phyloP scores from a whole-genome alignment of 2,888 invertebrate species.

The Helobdella robusta region DNA sequence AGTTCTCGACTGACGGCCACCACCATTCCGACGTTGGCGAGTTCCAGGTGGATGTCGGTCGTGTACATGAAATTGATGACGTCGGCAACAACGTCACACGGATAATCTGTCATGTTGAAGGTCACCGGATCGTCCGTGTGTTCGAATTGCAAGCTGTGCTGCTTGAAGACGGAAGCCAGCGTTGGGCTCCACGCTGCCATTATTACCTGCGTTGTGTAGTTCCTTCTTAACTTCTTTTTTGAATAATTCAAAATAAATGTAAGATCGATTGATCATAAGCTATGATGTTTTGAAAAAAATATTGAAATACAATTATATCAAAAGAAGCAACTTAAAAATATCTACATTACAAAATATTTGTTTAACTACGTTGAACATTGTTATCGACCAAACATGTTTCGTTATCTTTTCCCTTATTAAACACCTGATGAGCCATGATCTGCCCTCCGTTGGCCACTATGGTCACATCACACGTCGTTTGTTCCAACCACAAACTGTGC shows the following conservation, averaged over 20 bases:
- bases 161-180: constrained; percentile 23
- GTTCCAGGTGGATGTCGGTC: constrained; percentile 25
- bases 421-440: constrained; percentile 25
- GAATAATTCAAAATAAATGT: too few relatives aligned
- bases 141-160: constrained; percentile 1
- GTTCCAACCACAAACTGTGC: constrained; percentile 27
- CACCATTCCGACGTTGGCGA: constrained; percentile 20
- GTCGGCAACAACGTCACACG: constrained; percentile 19
- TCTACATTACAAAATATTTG: too few relatives aligned
- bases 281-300: too few relatives aligned
- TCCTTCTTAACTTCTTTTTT: background rate
- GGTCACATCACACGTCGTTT: constrained; percentile 25
- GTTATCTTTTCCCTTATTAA: too few relatives aligned
- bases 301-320: too few relatives aligned
- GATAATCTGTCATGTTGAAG: constrained; percentile 27
- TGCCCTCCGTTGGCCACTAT: constrained; percentile 23
- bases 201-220: constrained; percentile 9
- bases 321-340: background rate
- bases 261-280: too few relatives aligned
- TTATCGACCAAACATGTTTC: too few relatives aligned
- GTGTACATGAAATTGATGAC: constrained; percentile 29
- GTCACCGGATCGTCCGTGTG: constrained; percentile 13
- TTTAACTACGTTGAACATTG: too few relatives aligned
- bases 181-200: constrained; percentile 27
- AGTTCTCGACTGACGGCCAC: constrained; percentile 26